Percentiles rank a stretch among this genome's conserved stretches.
Evolutionary conservation across 2,113 vertebrate species (phyloP).

Genomic region (Vulpes vulpes): DNA sequence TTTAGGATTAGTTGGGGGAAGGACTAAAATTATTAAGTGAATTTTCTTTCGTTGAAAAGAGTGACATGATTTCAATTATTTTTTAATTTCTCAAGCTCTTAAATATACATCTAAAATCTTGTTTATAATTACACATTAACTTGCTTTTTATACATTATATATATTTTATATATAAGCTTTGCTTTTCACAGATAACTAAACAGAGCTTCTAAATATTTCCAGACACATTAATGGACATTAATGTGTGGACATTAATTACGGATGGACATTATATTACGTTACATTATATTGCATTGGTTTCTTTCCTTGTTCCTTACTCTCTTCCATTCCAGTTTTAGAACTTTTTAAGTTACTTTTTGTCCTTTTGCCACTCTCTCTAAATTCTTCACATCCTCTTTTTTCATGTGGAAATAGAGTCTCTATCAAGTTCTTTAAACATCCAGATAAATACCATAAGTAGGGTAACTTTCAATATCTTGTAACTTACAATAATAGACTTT

Average conservation of each 20-base stretch:
- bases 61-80: not conserved
- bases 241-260: too few relatives aligned
- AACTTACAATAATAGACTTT: not conserved
- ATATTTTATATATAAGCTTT: not conserved
- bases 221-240: too few relatives aligned
- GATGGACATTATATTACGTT: not conserved
- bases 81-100: constrained; percentile 10
- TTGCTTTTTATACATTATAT: not conserved
- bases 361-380: not conserved
- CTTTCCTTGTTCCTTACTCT: not conserved
- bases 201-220: not conserved
- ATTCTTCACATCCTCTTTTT: not conserved
- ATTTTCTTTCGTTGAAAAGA: constrained; percentile 21
- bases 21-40: not conserved
- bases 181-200: not conserved
- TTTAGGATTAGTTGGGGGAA: not conserved
- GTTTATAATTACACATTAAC: not conserved
- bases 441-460: not conserved
- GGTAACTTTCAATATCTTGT: not conserved
- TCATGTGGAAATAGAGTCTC: not conserved
- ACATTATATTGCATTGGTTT: not conserved
- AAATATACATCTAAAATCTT: not conserved
- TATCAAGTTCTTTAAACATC: not conserved
- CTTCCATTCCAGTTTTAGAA: not conserved
- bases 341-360: not conserved